Conservation (phyloP, 2,888 invertebrate genomes). For the Himalopsyche kuldschensis region DNA sequence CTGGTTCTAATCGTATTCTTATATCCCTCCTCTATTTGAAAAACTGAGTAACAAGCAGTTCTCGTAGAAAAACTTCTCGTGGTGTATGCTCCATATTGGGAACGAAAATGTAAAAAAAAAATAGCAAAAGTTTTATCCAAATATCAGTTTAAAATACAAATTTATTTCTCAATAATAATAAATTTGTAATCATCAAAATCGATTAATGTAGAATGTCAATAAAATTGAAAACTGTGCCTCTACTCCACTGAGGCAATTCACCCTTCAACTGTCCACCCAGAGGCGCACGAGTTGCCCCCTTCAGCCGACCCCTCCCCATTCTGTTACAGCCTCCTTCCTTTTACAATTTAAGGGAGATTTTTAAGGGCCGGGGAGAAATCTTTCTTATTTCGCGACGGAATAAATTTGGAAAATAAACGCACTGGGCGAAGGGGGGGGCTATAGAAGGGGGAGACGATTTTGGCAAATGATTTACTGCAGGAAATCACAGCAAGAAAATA, state of each 20-base stretch:
- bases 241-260: conserved; percentile 9
- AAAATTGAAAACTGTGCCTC: neutral
- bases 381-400: conserved; percentile 36
- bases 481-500: conserved; percentile 27
- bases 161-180: no score
- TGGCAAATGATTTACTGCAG: conserved; percentile 34
- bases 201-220: neutral
- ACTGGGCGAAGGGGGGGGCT: conserved; percentile 4
- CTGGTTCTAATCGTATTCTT: no score
- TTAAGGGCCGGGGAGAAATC: conserved; percentile 13
- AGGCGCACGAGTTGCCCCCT: conserved; percentile 3
- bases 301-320: conserved; percentile 9
- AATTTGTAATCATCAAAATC: neutral
- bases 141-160: no score
- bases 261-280: conserved; percentile 21
- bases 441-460: conserved; percentile 6
- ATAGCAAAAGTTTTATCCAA: no score
- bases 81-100: no score
- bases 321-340: neutral
- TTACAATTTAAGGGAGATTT: conserved; percentile 10
- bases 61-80: no score
- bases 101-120: no score
- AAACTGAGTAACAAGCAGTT: no score
- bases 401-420: conserved; percentile 36
- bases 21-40: no score